Evolutionary conservation across 2,113 vertebrate species (phyloP).

Genomic region (Sminthopsis crassicaudata): DNA sequence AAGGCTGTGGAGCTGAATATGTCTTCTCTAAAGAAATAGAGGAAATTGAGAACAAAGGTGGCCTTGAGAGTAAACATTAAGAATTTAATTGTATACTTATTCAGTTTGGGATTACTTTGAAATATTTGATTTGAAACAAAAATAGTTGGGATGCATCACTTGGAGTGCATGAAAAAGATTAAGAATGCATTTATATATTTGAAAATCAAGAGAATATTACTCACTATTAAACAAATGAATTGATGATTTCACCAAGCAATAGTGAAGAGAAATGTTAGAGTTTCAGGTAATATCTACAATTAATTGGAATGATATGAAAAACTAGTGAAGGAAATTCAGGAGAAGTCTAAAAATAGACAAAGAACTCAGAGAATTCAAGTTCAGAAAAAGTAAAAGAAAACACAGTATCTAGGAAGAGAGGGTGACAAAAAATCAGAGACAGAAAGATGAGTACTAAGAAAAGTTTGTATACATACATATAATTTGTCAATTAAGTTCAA

Average conservation of each 20-base stretch:
- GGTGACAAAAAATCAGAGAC: neutral
- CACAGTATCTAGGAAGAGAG: neutral
- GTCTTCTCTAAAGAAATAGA: no score
- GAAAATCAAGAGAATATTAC: neutral
- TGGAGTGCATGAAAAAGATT: neutral
- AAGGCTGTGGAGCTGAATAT: no score
- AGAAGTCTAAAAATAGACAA: neutral
- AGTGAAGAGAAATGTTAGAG: neutral
- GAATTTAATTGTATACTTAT: neutral
- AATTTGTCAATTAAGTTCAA: neutral
- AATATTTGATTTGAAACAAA: neutral
- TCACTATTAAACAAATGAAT: neutral
- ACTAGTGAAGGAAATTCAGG: neutral
- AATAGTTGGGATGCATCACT: no score
- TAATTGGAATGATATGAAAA: neutral
- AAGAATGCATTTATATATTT: neutral
- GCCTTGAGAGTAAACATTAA: neutral
- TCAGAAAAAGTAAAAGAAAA: neutral
- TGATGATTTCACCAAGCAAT: neutral
- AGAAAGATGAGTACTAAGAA: neutral
- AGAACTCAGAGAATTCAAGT: neutral
- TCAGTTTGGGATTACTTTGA: neutral
- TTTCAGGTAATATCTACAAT: neutral
- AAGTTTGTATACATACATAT: neutral
- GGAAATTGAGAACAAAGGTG: neutral